Evolutionary conservation across 2,113 vertebrate species (phyloP), one percentile per base, ranked within the genome.

Genomic region (Eulemur rufifrons): DNA sequence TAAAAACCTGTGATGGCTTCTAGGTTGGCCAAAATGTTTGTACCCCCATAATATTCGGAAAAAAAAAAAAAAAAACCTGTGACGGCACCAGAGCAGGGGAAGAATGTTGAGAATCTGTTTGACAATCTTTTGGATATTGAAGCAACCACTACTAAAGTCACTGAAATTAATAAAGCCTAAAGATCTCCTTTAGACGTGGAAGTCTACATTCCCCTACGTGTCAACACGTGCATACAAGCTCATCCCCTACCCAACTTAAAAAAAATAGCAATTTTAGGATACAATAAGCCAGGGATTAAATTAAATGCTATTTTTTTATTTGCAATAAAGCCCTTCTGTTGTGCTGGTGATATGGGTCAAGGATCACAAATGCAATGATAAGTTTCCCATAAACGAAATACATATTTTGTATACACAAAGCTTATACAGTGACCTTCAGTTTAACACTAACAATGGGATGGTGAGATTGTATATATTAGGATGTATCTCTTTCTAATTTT

Each of bases 401-500:
- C 20, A 47, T 83, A 52, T 87, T 90, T 89, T 90, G 14, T 81
- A 61, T 47, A 66, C 39, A 74, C 45, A 76, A 29, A 87, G 23
- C 8, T 93, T 86, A 61, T 88, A 8, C 13, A 61, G 47, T 56
- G 15, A 29, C 68, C 56, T 81, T 42, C 45, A 81, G 17, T 5
- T 92, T 86, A 86, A 61, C 37, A 25, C 32, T 87, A 64, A 89
- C 63, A 52, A 37, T 37, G 37, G 29, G 8, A 77, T 15, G n/a
- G 29, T 52, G 71, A 91, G 45, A 81, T 88, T 85, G 63, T n/a
- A 89, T 78, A 23, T 78, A 66, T 90, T 74, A 59, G 32, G 21
- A 89, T 74, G 2, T 50, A 45, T 69, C 37, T 93, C 93, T 96
- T 86, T 82, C 54, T 27, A 61, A 82, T 89, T 96, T 91, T 54